Evolutionary conservation across 2,888 invertebrate genomes (phyloP), one percentile per base, ranked within the genome.

Genomic region (Folsomia candida): DNA sequence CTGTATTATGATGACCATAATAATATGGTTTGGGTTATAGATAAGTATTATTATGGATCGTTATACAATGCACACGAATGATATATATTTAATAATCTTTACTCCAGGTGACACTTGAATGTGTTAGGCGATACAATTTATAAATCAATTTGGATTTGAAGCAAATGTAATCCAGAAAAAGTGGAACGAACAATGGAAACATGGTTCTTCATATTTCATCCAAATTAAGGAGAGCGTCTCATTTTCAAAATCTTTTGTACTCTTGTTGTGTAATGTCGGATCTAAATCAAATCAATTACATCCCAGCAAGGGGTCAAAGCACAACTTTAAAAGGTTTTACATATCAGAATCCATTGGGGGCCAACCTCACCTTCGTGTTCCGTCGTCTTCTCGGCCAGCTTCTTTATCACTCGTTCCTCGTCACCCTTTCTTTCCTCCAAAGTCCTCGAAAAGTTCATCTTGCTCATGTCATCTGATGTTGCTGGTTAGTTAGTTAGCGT

Each of bases 261-360:
- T 77, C 77, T 72, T 64, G 74, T 77, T 77, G 77, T 76, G 72
- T 74, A 75, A 76, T 77, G 78, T 77, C 74, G 78, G 76, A 79
- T 79, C 79, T 78, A 78, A 79, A 78, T 78, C 78, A 79, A 79
- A 79, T 79, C 79, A 79, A 79, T 79, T 79, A 79, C 76, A 74
- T 69, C 79, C 51, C 79, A 72, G 75, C 76, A 74, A 29, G 79
- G 78, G 77, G 76, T 73, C 78, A 67, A 64, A 71, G 71, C 73
- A 77, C 73, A 75, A 73, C 75, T 69, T 74, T 73, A 74, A 75
- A 75, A 75, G 75, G 72, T 74, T 78, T 76, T 71, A 70, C 74
- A 74, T 76, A 74, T 77, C 73, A 70, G 70, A 69, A 68, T 73
- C 60, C 75, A 71, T 67, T 71, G 68, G 73, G 75, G 65, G 65